Base-by-base conservation (phyloP, 2,888 invertebrate species). In the Spilosoma lubricipeda region DNA sequence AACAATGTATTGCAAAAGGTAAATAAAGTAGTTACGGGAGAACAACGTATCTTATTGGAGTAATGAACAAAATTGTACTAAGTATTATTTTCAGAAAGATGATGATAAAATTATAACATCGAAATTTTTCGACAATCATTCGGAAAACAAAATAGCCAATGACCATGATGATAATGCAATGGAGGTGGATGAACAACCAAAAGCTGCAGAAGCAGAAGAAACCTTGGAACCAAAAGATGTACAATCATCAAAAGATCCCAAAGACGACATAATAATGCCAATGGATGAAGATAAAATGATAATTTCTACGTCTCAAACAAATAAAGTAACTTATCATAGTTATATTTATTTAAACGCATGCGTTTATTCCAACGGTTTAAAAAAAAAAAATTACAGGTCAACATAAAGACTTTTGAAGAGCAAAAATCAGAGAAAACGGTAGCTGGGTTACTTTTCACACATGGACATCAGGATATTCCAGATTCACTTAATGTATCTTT, bases 401-500 rank as follows among this genome's bases (percentile, higher is more conserved):
- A 72, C 79, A 84, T 87, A 74, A 75, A 91, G 89, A 76, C 70
- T 64, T 79, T 71, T 66, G 81, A 86, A 52, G 71, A 78, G 20
- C 70, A 72, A 45, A 84, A 83, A 67, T n/a, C 76, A 42, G 85
- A 88, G 8, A 89, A 87, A 68, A 79, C 88, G 64, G 80, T 92
- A 8, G 69, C 87, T 78, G 94, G 94, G 45, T 86, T 93, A 78
- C 77, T 93, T 39, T 92, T 92, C 76, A 88, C 83, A 65, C 93
- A 93, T 83, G 91, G 90, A 9, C 75, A 88, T 73, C 88, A 90
- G 72, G 90, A 88, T 18, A 87, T 94, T 52, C 88, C 91, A 9
- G 93, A 93, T 71, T 92, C 93, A 39, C 82, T 93, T 33, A 90
- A 95, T 88, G 84, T 90, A 23, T 94, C 95, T 30, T 84, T 93